Evolutionary conservation across 1,140 invertebrate genomes (phyloP).

Genomic region (Magallana gigas): DNA sequence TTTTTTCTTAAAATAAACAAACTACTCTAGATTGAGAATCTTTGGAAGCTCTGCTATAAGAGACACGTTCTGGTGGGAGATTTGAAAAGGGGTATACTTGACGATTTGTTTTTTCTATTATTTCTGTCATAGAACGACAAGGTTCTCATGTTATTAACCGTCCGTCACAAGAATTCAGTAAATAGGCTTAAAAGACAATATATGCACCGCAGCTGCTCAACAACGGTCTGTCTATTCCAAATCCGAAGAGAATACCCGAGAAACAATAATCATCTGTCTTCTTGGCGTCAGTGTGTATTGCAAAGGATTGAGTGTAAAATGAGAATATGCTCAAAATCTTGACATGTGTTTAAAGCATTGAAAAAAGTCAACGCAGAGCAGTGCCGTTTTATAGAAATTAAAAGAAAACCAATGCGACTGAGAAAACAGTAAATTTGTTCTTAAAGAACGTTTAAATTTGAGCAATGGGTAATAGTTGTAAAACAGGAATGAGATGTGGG

Average conservation of each 20-base stretch:
- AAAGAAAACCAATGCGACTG: background rate
- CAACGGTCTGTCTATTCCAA: background rate
- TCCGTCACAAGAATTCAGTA: no score
- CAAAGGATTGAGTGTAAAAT: background rate
- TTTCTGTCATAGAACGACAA: no score
- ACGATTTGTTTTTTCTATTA: no score
- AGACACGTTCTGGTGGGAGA: no score
- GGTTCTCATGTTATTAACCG: no score
- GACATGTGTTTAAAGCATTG: constrained; percentile 7
- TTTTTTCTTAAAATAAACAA: no score
- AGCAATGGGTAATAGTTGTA: background rate
- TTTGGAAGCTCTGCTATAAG: no score
- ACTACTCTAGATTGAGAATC: no score
- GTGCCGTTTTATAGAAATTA: constrained; percentile 3
- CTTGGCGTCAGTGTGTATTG: constrained; percentile 4
- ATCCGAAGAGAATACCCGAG: background rate
- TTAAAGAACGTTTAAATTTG: constrained; percentile 1
- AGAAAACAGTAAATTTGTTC: background rate
- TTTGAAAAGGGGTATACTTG: no score
- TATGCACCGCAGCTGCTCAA: background rate
- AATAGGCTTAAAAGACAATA: background rate
- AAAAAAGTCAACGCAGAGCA: background rate
- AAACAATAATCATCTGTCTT: background rate
- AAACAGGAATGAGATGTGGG: no score
- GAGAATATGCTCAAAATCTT: constrained; percentile 3